phyloP scores from a whole-genome alignment of 2,888 invertebrate species.

The Ectemnius cavifrons region DNA sequence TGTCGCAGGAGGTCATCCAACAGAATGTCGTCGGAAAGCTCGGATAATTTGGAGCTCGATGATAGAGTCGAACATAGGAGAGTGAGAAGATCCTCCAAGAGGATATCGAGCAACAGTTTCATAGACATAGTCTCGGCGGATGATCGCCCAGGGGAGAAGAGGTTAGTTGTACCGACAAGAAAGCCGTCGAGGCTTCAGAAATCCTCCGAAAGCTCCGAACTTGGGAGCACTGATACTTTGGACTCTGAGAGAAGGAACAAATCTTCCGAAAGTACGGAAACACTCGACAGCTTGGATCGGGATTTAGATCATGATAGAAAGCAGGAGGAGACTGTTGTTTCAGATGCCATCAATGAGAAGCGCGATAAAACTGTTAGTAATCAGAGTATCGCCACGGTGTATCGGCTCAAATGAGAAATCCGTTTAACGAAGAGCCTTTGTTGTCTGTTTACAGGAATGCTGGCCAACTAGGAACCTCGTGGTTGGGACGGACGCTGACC shows the following conservation, averaged over 20 bases:
- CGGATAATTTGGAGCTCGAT: constrained; percentile 72
- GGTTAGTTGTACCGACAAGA: constrained; percentile 40
- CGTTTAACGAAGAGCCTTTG: not conserved
- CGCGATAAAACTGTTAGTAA: constrained; percentile 69
- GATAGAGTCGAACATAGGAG: constrained; percentile 69
- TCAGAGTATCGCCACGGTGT: not conserved
- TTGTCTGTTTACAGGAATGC: constrained; percentile 61
- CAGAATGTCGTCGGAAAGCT: constrained; percentile 73
- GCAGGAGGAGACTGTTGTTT: constrained; percentile 62
- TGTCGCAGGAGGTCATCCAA: constrained; percentile 59
- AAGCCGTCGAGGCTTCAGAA: constrained; percentile 71
- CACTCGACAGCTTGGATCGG: constrained; percentile 74
- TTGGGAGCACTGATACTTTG: constrained; percentile 74
- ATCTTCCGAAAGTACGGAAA: constrained; percentile 74
- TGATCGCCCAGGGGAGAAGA: constrained; percentile 55
- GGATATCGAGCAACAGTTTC: constrained; percentile 67
- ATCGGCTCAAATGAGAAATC: not conserved
- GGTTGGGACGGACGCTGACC: constrained; percentile 51
- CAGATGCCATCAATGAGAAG: constrained; percentile 63
- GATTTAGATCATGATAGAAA: constrained; percentile 70
- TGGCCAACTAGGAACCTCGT: constrained; percentile 59
- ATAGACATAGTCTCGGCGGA: constrained; percentile 62
- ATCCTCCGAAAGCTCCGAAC: constrained; percentile 75
- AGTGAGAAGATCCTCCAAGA: constrained; percentile 66
- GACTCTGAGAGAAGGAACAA: constrained; percentile 74